Percentiles rank a stretch among this genome's conserved stretches.
Conservation (phyloP, 2,797 vertebrate species). For the Salmo trutta region DNA sequence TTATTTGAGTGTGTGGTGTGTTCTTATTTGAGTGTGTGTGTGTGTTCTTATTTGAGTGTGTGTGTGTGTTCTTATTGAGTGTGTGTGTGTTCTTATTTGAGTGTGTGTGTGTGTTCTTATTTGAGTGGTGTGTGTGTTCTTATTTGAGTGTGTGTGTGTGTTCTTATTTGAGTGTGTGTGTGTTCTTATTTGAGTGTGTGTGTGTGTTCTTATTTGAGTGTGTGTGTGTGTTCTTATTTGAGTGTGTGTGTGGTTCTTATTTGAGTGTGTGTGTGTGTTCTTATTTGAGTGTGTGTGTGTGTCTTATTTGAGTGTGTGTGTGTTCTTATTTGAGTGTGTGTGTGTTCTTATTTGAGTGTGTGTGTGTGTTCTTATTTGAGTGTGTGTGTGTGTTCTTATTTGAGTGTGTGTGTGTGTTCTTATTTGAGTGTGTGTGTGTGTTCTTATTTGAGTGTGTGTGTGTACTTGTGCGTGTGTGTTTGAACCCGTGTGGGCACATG, state of each 20-base stretch:
- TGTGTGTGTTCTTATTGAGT: too few species aligned
- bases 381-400: background rate
- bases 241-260: background rate
- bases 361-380: too few species aligned
- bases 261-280: background rate
- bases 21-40: background rate
- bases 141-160: too few species aligned
- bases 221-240: too few species aligned
- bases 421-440: too few species aligned
- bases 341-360: too few species aligned
- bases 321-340: background rate
- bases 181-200: background rate
- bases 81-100: too few species aligned
- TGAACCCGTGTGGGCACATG: conserved; percentile 20
- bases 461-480: background rate
- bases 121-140: background rate
- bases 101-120: background rate
- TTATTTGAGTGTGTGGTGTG: background rate
- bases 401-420: background rate
- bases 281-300: too few species aligned
- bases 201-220: too few species aligned
- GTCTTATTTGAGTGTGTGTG: too few species aligned
- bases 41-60: background rate
- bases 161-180: too few species aligned
- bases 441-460: too few species aligned